Percentiles rank a stretch among this genome's conserved stretches.
These are phyloP conservation scores for Malurus leucopterus DNA, from an alignment of 2,797 vertebrate species.

Conservation along the genomic window DNA sequence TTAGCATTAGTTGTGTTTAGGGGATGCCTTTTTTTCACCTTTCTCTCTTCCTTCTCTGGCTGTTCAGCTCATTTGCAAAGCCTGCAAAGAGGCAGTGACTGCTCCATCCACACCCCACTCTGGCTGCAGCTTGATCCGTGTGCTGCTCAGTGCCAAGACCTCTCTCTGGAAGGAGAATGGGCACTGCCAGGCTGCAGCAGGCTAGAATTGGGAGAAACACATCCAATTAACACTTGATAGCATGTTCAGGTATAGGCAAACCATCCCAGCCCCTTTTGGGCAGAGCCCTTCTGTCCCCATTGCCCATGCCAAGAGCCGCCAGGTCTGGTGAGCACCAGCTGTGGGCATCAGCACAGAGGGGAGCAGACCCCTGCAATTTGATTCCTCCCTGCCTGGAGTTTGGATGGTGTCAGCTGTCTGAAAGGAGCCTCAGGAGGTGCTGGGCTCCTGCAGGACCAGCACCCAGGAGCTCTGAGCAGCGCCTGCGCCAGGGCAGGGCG, in stretches of 20 bases:
- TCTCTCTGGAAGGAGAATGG: conserved; percentile 17
- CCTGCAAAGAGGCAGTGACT: not conserved
- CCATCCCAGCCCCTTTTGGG: not conserved
- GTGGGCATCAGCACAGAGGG: not conserved
- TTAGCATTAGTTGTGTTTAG: not conserved
- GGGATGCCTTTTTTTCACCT: not conserved
- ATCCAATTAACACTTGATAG: conserved; percentile 25
- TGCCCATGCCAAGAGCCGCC: not conserved
- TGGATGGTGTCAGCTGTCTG: not conserved
- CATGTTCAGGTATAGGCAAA: not conserved
- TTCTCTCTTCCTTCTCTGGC: not conserved
- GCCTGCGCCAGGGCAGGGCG: fast-evolving
- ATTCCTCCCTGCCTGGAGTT: not conserved
- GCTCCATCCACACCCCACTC: not conserved
- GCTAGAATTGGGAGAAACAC: not conserved
- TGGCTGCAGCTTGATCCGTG: not conserved
- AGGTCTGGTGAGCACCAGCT: fast-evolving
- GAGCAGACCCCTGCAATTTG: fast-evolving
- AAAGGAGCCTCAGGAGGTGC: not conserved
- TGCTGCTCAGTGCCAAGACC: not conserved
- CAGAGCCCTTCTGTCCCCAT: not conserved
- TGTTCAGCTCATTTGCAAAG: not conserved
- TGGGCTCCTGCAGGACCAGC: not conserved
- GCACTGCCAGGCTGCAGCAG: not conserved
- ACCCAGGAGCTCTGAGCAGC: not conserved